These are phyloP conservation scores for Nebria ingens DNA, from an alignment of 1,140 invertebrate species.

Conservation along the genomic window DNA sequence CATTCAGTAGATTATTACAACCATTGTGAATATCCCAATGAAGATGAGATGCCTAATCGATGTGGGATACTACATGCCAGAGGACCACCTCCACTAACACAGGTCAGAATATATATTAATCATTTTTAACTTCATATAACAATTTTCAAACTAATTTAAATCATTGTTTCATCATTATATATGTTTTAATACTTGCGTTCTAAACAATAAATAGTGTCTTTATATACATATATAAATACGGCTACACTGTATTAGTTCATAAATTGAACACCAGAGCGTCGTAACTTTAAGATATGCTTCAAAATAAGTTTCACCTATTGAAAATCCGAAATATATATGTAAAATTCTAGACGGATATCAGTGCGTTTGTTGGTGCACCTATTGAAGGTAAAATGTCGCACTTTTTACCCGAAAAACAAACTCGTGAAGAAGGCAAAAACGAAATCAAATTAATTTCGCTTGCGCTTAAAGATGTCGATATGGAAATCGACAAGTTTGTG, in stretches of 20 bases:
- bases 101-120: no score
- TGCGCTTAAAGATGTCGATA: slow-evolving; percentile 68
- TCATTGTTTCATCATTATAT: no score
- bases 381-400: slow-evolving; percentile 77
- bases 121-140: no score
- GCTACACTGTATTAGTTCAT: no score
- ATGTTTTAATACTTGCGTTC: no score
- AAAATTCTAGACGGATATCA: slow-evolving; percentile 29
- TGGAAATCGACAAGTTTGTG: slow-evolving; percentile 91
- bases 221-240: no score
- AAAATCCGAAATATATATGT: background rate
- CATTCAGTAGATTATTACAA: slow-evolving; percentile 99
- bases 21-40: slow-evolving; percentile 97
- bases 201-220: no score
- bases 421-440: slow-evolving; percentile 29
- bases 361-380: slow-evolving; percentile 29
- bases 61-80: slow-evolving; percentile 97
- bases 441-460: slow-evolving; percentile 35
- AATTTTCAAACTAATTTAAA: no score
- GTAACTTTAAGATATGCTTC: no score
- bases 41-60: slow-evolving; percentile 99
- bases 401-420: slow-evolving; percentile 59
- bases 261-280: no score
- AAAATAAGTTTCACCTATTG: no score
- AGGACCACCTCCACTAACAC: slow-evolving; percentile 65